A percentile compares a stretch with the other conserved stretches of the same genome.
phyloP scores from a whole-genome alignment of 2,113 vertebrate genomes.

The Emydura subglobosa region DNA sequence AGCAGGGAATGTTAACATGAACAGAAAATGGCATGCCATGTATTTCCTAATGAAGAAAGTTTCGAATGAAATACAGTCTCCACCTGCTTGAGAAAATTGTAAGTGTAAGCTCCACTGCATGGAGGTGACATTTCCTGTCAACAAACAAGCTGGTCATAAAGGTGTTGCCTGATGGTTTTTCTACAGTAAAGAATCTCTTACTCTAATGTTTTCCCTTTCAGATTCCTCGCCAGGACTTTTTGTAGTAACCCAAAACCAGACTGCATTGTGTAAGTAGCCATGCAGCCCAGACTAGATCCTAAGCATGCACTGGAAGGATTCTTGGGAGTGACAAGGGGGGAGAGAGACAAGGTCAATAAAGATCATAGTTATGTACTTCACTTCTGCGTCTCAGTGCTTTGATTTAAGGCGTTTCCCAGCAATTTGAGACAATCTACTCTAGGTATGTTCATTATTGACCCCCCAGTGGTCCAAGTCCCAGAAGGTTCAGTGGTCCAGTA shows the following conservation, averaged over 20 bases:
- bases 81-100: neutral
- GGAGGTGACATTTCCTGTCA: neutral
- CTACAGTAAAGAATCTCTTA: neutral
- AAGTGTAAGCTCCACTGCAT: neutral
- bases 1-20: rapidly evolving
- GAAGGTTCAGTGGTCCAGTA: neutral
- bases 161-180: rapidly evolving
- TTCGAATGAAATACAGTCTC: neutral
- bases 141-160: neutral
- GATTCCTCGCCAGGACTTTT: rapidly evolving
- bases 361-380: no score
- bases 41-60: neutral
- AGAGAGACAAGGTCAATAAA: no score
- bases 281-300: no score
- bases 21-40: neutral
- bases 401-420: neutral
- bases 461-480: rapidly evolving
- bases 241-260: rapidly evolving
- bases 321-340: no score
- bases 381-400: no score
- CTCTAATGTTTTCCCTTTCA: neutral
- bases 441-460: rapidly evolving
- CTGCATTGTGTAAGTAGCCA: rapidly evolving
- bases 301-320: no score
- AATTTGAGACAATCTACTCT: neutral